Percentiles rank a stretch among this genome's conserved stretches.
These are phyloP conservation scores for Apodemus sylvaticus DNA, from an alignment of 2,113 vertebrate species.

Conservation along the genomic window DNA sequence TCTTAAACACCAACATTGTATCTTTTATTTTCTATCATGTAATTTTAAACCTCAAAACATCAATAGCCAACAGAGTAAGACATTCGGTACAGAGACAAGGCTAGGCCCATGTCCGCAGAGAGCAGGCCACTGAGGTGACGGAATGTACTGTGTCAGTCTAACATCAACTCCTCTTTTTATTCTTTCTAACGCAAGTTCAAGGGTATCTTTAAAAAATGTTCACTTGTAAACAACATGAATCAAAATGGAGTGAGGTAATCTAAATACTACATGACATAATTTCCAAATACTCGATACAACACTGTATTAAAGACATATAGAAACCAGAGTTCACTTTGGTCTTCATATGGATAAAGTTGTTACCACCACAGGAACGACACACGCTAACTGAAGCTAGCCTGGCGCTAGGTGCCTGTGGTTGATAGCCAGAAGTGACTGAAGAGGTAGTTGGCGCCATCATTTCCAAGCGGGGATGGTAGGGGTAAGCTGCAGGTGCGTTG, in stretches of 20 bases:
- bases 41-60: constrained; percentile 88
- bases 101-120: constrained; percentile 87
- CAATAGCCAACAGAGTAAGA: constrained; percentile 87
- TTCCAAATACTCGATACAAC: constrained; percentile 89
- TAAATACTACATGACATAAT: constrained; percentile 87
- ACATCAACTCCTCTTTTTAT: constrained; percentile 74
- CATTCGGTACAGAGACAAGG: constrained; percentile 86
- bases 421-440: constrained; percentile 81
- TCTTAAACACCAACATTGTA: constrained; percentile 87
- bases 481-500: constrained; percentile 79
- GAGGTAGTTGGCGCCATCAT: constrained; percentile 86
- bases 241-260: constrained; percentile 87
- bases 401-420: constrained; percentile 81
- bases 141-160: constrained; percentile 77
- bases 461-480: constrained; percentile 77
- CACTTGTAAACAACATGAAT: constrained; percentile 89
- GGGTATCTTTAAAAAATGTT: constrained; percentile 80
- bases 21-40: constrained; percentile 91
- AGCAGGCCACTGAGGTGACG: constrained; percentile 82
- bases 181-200: constrained; percentile 84
- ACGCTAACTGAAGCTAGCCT: constrained; percentile 84
- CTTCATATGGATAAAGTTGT: constrained; percentile 85
- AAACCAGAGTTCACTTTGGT: constrained; percentile 90
- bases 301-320: constrained; percentile 87
- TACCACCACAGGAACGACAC: constrained; percentile 83